Evolutionary conservation across 2,888 invertebrate species (phyloP), one percentile per base, ranked within the genome.

Genomic region (Eustalomyia histrio): DNA sequence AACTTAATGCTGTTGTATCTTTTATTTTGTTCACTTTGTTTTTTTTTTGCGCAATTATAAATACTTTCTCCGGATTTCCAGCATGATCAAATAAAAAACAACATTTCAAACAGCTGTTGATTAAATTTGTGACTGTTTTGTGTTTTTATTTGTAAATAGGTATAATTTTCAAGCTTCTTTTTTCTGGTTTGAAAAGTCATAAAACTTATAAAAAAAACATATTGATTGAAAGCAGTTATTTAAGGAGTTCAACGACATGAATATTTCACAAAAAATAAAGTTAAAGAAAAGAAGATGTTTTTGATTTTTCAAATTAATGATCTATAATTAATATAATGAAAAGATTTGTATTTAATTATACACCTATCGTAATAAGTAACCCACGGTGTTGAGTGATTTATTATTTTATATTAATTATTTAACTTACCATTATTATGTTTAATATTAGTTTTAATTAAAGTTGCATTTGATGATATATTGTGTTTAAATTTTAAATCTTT

Each of bases 51-150:
- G 12, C 67, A 80, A 80, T 76, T 73, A 50, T 52, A 33, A 73
- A 73, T 39, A 80, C 80, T 80, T 80, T 80, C 80, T 76, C 80
- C 80, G 76, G 80, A 76, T 80, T 76, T 80, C 72, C 72, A 76
- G 43, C 47, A 39, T 12, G 18, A 73, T 58, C 73, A 61, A 73
- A 57, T 61, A 63, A 50, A 55, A 29, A 39, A 35, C 35, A 12
- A 39, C 12, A 17, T 29, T 39, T 60, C 35, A 50, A 69, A 61
- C 63, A 64, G 69, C 52, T 69, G 74, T 39, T 50, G 76, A 71
- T 72, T 72, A 55, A 72, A 61, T 72, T 72, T 33, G 39, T 43
- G n/a, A n/a, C 47, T 67, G 12, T 9, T 50, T n/a, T 58, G 10
- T n/a, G 1, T 10, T 18, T 55, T 10, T 9, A 53, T 21, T 3